A percentile compares a stretch with the other conserved stretches of the same genome.
Conservation (phyloP, 1,140 invertebrate genomes). For the Anastrepha ludens region DNA sequence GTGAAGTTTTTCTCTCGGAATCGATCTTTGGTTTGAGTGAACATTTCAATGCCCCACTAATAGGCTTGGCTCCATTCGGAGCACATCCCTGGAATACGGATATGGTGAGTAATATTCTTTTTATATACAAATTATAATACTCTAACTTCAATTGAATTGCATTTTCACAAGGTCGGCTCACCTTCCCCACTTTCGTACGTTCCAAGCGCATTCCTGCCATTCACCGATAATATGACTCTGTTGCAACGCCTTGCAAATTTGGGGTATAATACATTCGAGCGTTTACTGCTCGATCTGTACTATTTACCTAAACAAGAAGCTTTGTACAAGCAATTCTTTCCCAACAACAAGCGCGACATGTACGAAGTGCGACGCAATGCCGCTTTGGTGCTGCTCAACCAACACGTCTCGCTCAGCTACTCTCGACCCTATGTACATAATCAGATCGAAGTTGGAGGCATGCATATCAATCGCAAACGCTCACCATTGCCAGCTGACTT, state of each 20-base stretch:
- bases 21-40: conserved; percentile 68
- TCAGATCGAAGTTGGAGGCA: conserved; percentile 78
- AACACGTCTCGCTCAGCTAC: conserved; percentile 75
- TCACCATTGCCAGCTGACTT: conserved; percentile 74
- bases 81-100: conserved; percentile 66
- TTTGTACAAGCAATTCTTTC: conserved; percentile 72
- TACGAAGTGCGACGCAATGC: conserved; percentile 71
- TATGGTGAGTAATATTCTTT: conserved; percentile 55
- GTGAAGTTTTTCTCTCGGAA: conserved; percentile 70
- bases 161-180: conserved; percentile 67
- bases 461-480: conserved; percentile 74
- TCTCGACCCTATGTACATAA: conserved; percentile 76
- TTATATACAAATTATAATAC: background rate
- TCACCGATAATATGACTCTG: conserved; percentile 73
- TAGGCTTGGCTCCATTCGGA: conserved; percentile 70
- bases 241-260: conserved; percentile 73
- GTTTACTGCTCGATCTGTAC: conserved; percentile 56
- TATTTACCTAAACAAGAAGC: conserved; percentile 68
- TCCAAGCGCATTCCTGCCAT: conserved; percentile 65
- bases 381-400: conserved; percentile 77
- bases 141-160: background rate
- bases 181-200: conserved; percentile 72
- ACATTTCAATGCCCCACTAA: conserved; percentile 69
- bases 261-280: conserved; percentile 59
- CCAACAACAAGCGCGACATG: conserved; percentile 63